Evolutionary conservation across 2,888 invertebrate species (phyloP).

Genomic region (Noctua fimbriata): DNA sequence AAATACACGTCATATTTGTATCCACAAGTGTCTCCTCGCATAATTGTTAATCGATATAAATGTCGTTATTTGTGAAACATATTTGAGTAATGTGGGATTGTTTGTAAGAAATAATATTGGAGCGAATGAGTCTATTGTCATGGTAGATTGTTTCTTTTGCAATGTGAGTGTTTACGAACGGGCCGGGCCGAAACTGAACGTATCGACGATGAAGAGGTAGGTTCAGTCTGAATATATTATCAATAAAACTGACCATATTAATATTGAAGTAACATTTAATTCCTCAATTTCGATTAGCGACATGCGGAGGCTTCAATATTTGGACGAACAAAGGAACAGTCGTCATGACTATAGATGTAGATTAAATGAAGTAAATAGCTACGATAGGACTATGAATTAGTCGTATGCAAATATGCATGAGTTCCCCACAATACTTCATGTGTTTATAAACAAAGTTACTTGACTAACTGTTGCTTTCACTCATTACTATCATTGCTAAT

Average conservation of each 20-base stretch:
- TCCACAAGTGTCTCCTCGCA: conserved; percentile 1
- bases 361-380: conserved; percentile 75
- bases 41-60: conserved; percentile 1
- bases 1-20: conserved; percentile 6
- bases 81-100: conserved; percentile 46
- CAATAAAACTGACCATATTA: conserved; percentile 69
- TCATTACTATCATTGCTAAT: conserved; percentile 76
- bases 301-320: conserved; percentile 85
- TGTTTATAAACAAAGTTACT: conserved; percentile 90
- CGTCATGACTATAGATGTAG: conserved; percentile 89
- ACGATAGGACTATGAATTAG: conserved; percentile 79
- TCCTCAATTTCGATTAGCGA: conserved; percentile 87
- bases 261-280: conserved; percentile 71
- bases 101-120: conserved; percentile 87
- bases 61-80: neutral
- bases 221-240: conserved; percentile 83
- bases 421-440: conserved; percentile 88
- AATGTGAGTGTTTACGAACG: conserved; percentile 86
- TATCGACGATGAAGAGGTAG: conserved; percentile 88
- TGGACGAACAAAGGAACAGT: conserved; percentile 86
- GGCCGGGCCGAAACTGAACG: conserved; percentile 86
- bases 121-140: conserved; percentile 89
- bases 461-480: conserved; percentile 86
- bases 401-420: conserved; percentile 86
- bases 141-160: conserved; percentile 90